phyloP scores from a whole-genome alignment of 2,113 vertebrate genomes.

The Nycticorax nycticorax region DNA sequence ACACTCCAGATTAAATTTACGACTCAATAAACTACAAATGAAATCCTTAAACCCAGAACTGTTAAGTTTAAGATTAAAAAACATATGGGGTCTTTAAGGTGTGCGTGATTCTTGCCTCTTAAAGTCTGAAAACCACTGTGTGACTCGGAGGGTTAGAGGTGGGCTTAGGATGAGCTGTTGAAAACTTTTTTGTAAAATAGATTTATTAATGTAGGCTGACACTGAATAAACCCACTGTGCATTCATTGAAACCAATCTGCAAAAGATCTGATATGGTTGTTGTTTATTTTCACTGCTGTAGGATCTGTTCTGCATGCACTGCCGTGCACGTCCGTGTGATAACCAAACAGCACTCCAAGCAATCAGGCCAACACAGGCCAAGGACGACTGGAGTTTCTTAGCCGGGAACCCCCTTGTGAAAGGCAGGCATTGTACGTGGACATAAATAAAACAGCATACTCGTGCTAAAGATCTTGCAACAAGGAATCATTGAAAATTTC shows the following conservation, averaged over 20 bases:
- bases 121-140: not conserved
- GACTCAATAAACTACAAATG: not conserved
- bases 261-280: not conserved
- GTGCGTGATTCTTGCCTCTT: not conserved
- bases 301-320: not conserved
- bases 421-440: fast-evolving
- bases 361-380: not conserved
- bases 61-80: not conserved
- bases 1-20: not conserved
- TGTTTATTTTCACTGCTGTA: not conserved
- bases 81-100: not conserved
- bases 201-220: not conserved
- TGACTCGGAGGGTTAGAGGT: not conserved
- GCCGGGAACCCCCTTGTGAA: not conserved
- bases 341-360: not conserved
- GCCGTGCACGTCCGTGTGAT: not conserved
- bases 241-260: not conserved
- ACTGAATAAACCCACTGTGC: not conserved
- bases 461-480: not conserved
- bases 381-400: not conserved
- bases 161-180: not conserved
- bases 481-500: not conserved
- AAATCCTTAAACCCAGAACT: not conserved
- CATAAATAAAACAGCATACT: not conserved
- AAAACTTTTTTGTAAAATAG: not conserved